Percentiles rank a stretch among this genome's conserved stretches.
Conservation (phyloP, 2,888 invertebrate genomes). For the Geophilus truncorum region DNA sequence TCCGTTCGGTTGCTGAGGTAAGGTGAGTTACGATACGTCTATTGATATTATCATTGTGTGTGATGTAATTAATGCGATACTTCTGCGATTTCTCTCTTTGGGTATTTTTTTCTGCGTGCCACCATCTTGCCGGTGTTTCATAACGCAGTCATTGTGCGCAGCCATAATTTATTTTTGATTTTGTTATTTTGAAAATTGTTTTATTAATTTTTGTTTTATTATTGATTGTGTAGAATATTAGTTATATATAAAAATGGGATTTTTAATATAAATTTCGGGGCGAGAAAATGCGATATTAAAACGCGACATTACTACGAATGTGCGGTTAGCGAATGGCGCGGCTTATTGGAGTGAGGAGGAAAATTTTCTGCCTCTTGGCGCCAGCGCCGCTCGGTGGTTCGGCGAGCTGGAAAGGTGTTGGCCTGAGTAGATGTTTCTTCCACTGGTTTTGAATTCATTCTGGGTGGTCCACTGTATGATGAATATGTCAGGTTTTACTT, state of each 20-base stretch:
- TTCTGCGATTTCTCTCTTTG: not conserved
- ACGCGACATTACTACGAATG: not conserved
- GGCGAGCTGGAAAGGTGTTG: conserved; percentile 12
- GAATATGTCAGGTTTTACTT: not conserved
- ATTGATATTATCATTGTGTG: not conserved
- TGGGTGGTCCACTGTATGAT: not conserved
- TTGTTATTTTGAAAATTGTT: not conserved
- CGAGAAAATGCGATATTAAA: not conserved
- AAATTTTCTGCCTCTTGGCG: not conserved
- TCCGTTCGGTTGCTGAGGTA: not conserved
- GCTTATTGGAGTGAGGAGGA: not conserved
- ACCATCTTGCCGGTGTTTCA: conserved; percentile 4
- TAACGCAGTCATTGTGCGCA: conserved; percentile 22
- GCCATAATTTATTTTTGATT: too few species aligned
- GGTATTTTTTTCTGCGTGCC: not conserved
- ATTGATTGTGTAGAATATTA: not conserved
- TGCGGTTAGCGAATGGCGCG: not conserved
- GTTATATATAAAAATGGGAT: not conserved
- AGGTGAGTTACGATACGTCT: not conserved
- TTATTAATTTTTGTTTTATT: not conserved
- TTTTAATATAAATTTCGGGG: not conserved
- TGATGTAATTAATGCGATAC: not conserved
- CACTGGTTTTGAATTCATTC: conserved; percentile 6
- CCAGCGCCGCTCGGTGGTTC: not conserved
- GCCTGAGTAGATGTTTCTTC: not conserved